Conservation (phyloP, 2,797 vertebrate species). For the Trachops cirrhosus region DNA sequence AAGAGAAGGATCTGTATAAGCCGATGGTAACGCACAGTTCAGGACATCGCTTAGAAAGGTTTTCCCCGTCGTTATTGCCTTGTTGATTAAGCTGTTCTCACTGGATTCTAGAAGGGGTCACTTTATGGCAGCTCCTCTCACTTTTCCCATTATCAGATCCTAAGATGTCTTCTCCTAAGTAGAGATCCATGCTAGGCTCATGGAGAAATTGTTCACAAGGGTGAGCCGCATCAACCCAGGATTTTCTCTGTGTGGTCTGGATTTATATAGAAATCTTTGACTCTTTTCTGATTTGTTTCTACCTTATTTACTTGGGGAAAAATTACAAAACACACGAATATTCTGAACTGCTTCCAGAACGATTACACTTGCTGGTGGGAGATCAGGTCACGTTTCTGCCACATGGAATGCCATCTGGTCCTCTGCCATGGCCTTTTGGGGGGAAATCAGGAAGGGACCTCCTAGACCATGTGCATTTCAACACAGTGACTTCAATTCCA, state of each 20-base stretch:
- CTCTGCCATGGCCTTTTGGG: neutral
- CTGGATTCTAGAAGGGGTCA: neutral
- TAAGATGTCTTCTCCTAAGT: neutral
- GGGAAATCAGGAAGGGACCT: neutral
- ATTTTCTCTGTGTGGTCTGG: neutral
- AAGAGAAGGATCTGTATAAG: neutral
- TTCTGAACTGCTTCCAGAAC: neutral
- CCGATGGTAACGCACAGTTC: fast-evolving
- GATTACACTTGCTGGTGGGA: neutral
- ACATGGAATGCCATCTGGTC: neutral
- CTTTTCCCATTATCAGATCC: neutral
- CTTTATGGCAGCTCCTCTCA: neutral
- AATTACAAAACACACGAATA: neutral
- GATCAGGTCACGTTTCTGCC: neutral
- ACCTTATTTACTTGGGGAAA: neutral
- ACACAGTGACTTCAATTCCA: neutral
- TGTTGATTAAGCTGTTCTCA: neutral
- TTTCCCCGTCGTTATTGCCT: neutral
- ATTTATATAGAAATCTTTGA: neutral
- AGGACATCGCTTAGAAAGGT: neutral
- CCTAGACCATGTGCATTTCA: neutral
- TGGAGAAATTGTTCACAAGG: neutral
- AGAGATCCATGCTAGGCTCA: fast-evolving
- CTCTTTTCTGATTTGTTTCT: neutral
- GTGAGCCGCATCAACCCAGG: fast-evolving